A percentile compares a stretch with the other conserved stretches of the same genome.
These are phyloP conservation scores for Heterodera schachtii DNA, from an alignment of 1,140 invertebrate genomes.

Conservation along the genomic window DNA sequence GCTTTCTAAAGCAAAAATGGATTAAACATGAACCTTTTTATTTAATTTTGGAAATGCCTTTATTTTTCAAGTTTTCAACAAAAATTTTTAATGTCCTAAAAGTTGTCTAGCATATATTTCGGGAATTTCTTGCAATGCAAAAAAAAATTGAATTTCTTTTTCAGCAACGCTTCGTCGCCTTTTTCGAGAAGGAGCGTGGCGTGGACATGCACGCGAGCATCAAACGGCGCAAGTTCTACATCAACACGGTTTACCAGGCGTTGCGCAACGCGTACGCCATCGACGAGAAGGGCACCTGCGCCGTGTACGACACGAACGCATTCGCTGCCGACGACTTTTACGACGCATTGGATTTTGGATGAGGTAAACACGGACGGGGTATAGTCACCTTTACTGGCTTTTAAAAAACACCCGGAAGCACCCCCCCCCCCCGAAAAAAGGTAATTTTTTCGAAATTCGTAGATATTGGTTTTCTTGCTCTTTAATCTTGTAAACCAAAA, in stretches of 20 bases:
- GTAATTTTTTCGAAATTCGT: too few relatives aligned
- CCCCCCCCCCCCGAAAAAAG: too few relatives aligned
- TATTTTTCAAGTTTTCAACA: constrained; percentile 65
- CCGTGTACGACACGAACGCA: constrained; percentile 23
- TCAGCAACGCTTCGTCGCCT: constrained; percentile 68
- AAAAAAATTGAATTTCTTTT: not conserved
- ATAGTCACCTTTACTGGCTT: constrained; percentile 90
- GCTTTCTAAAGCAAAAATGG: constrained; percentile 69
- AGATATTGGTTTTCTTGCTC: too few relatives aligned
- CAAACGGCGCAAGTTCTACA: constrained; percentile 30
- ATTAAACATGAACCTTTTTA: too few relatives aligned
- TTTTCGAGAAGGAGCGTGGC: constrained; percentile 19
- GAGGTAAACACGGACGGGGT: not conserved
- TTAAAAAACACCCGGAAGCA: too few relatives aligned
- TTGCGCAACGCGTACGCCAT: constrained; percentile 22
- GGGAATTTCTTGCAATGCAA: too few relatives aligned
- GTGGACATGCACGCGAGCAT: constrained; percentile 18
- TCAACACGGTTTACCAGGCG: constrained; percentile 26
- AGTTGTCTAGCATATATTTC: too few relatives aligned
- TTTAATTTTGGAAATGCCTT: too few relatives aligned
- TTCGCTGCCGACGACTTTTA: constrained; percentile 25
- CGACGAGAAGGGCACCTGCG: constrained; percentile 31
- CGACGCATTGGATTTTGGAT: constrained; percentile 76
- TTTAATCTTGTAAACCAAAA: too few relatives aligned
- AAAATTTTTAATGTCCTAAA: constrained; percentile 60